Conservation (phyloP, 1,140 invertebrate genomes). For the Adelges cooleyi region DNA sequence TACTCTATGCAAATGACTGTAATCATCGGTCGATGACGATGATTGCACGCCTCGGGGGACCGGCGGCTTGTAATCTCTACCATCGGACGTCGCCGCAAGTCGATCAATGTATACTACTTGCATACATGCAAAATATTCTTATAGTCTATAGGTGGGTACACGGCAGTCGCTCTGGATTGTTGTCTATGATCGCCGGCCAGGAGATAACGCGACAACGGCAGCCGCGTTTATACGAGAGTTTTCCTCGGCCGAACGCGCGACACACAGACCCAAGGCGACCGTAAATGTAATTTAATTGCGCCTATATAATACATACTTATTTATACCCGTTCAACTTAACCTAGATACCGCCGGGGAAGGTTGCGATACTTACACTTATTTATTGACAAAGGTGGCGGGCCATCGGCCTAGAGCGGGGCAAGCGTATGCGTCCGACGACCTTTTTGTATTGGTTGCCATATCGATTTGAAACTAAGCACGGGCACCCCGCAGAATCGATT, state of each 20-base stretch:
- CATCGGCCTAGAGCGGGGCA: constrained; percentile 7
- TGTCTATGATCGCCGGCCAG: too few relatives aligned
- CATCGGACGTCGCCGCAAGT: constrained; percentile 11
- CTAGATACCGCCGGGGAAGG: constrained; percentile 8
- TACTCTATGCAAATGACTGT: constrained; percentile 24
- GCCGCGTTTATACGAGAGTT: too few relatives aligned
- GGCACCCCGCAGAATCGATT: background rate
- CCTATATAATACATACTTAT: background rate
- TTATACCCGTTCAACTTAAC: constrained; percentile 27
- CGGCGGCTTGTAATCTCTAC: constrained; percentile 4
- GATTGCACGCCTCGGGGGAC: constrained; percentile 8
- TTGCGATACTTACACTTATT: background rate
- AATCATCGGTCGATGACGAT: constrained; percentile 9
- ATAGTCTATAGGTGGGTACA: too few relatives aligned
- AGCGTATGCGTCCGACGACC: too few relatives aligned
- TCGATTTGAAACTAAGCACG: too few relatives aligned
- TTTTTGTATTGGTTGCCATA: too few relatives aligned
- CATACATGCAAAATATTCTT: background rate
- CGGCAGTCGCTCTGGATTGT: too few relatives aligned
- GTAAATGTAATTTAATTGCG: too few relatives aligned
- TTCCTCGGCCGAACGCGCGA: too few relatives aligned
- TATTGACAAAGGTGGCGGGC: background rate
- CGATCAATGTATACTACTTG: constrained; percentile 17
- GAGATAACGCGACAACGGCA: too few relatives aligned
- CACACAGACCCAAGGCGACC: too few relatives aligned